Evolutionary conservation across 2,113 vertebrate genomes (phyloP).

Genomic region (Lophius piscatorius): DNA sequence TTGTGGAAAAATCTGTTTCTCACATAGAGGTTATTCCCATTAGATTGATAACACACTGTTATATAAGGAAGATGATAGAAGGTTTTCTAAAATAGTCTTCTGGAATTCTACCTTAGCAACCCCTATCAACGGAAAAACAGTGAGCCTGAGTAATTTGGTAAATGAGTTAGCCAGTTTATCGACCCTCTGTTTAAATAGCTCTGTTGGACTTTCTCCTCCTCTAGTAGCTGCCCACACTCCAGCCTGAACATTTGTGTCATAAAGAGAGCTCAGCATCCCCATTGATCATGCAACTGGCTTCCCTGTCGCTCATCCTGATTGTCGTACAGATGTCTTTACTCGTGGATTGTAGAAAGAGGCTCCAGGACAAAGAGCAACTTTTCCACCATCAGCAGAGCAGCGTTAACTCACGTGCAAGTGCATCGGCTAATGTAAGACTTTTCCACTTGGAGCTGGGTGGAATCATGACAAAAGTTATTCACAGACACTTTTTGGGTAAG

Average conservation of each 20-base stretch:
- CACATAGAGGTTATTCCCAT: background rate
- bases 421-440: background rate
- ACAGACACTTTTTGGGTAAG: conserved; percentile 86
- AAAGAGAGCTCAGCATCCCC: conserved; percentile 16
- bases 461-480: conserved; percentile 64
- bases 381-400: conserved; percentile 4
- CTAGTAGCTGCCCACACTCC: conserved; percentile 37
- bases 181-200: conserved; percentile 73
- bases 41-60: background rate
- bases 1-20: background rate
- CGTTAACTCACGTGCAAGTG: background rate
- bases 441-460: conserved; percentile 48
- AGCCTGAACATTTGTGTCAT: conserved; percentile 28
- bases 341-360: conserved; percentile 36
- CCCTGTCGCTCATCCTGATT: conserved; percentile 64
- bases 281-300: conserved; percentile 67
- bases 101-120: conserved; percentile 5
- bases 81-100: background rate
- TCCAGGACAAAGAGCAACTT: conserved; percentile 10
- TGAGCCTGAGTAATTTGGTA: conserved; percentile 51
- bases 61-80: background rate
- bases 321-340: conserved; percentile 64
- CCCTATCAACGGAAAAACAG: conserved; percentile 24
- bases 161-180: conserved; percentile 74
- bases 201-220: conserved; percentile 76